These are phyloP conservation scores for Anorthoa munda DNA, from an alignment of 2,888 invertebrate species.

Conservation along the genomic window DNA sequence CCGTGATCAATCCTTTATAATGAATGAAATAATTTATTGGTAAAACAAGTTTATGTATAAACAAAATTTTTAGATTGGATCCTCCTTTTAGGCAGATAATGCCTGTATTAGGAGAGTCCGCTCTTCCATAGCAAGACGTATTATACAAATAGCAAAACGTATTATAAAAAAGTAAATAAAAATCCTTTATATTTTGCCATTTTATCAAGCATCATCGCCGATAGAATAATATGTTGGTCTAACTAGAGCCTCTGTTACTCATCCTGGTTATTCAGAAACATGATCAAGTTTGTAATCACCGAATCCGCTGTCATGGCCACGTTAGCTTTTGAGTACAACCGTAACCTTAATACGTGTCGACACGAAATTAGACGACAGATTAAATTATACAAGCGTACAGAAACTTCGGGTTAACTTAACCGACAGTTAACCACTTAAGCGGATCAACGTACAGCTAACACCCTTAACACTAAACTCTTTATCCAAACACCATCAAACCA, in stretches of 20 bases:
- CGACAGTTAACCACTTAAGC: constrained; percentile 25
- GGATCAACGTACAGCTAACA: constrained; percentile 29
- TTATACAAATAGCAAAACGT: too few species aligned
- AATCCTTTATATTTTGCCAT: too few species aligned
- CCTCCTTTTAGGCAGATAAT: too few species aligned
- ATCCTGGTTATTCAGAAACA: background rate
- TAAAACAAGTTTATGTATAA: too few species aligned
- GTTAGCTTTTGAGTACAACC: constrained; percentile 7
- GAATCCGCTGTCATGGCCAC: constrained; percentile 10
- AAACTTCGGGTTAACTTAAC: constrained; percentile 38
- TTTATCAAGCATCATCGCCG: too few species aligned
- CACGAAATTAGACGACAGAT: constrained; percentile 27
- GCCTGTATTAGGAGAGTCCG: too few species aligned
- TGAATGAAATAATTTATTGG: too few species aligned
- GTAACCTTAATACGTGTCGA: constrained; percentile 27
- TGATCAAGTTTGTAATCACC: constrained; percentile 17
- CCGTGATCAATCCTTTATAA: too few species aligned
- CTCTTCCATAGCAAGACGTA: too few species aligned
- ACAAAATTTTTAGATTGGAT: too few species aligned
- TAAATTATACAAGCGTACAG: constrained; percentile 33
- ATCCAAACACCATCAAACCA: constrained; percentile 53
- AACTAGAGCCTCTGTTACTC: background rate
- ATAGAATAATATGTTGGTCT: too few species aligned
- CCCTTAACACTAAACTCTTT: constrained; percentile 34
- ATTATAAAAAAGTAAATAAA: too few species aligned